Conservation (phyloP, 2,888 invertebrate species). For the Plagiodera versicolora region DNA sequence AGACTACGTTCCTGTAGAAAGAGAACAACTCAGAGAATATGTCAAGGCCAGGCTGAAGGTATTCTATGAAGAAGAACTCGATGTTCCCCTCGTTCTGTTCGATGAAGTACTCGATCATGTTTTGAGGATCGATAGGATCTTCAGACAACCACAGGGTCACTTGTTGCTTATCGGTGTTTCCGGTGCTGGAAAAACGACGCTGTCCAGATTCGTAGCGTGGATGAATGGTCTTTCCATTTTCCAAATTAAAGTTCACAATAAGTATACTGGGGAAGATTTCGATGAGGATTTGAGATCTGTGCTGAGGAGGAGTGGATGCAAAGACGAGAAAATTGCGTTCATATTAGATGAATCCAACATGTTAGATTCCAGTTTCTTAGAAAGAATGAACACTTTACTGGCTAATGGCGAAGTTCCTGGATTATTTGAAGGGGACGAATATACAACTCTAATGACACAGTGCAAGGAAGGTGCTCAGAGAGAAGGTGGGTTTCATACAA, state of each 20-base stretch:
- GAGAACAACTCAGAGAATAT: conserved; percentile 94
- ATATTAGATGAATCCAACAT: conserved; percentile 99
- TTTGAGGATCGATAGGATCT: conserved; percentile 93
- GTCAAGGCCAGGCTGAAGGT: conserved; percentile 95
- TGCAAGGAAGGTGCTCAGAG: conserved; percentile 99
- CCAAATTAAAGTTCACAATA: conserved; percentile 99
- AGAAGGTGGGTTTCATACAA: conserved; percentile 66
- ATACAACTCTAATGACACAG: conserved; percentile 98
- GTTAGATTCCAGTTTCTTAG: conserved; percentile 96
- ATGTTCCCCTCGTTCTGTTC: conserved; percentile 96
- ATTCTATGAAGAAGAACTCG: conserved; percentile 99
- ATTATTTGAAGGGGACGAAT: conserved; percentile 95
- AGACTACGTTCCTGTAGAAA: conserved; percentile 95
- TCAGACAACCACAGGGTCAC: conserved; percentile 98
- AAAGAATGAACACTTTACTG: conserved; percentile 97
- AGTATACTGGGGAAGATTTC: conserved; percentile 98
- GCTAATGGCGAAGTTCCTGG: conserved; percentile 99
- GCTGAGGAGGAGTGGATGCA: conserved; percentile 82
- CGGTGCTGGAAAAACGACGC: conserved; percentile 98
- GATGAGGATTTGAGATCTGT: conserved; percentile 96
- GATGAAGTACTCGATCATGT: conserved; percentile 99
- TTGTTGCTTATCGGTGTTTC: conserved; percentile 96
- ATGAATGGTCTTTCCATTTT: conserved; percentile 99
- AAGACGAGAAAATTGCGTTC: conserved; percentile 98
- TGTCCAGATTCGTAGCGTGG: conserved; percentile 99